These are phyloP conservation scores for Rhagium mordax DNA, from an alignment of 2,888 invertebrate genomes.

Conservation along the genomic window DNA sequence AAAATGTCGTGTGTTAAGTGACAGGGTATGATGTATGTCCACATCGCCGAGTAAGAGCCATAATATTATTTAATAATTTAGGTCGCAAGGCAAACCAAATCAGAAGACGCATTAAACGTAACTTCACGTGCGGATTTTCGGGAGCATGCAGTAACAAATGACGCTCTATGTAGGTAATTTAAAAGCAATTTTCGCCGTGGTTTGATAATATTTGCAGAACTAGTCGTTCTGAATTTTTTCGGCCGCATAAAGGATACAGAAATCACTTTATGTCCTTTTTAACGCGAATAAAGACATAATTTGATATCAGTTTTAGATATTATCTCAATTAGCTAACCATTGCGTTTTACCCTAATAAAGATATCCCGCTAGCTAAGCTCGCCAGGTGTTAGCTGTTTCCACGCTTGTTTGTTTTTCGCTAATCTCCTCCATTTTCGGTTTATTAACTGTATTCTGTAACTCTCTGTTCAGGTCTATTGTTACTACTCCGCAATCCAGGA, in stretches of 20 bases:
- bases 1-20: conserved; percentile 52
- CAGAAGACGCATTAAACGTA: not conserved
- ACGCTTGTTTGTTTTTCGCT: conserved; percentile 26
- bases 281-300: not conserved
- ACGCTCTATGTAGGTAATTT: not conserved
- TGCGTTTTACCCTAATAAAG: not conserved
- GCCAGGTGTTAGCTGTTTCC: conserved; percentile 17
- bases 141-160: not conserved
- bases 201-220: too few species aligned
- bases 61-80: not conserved
- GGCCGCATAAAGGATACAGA: too few species aligned
- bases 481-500: conserved; percentile 17
- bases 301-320: not conserved
- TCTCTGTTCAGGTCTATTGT: conserved; percentile 7
- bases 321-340: conserved; percentile 14
- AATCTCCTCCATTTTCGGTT: conserved; percentile 26
- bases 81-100: not conserved
- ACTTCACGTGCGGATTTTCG: not conserved
- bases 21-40: conserved; percentile 46
- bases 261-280: too few species aligned
- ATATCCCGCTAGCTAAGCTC: not conserved
- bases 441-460: conserved; percentile 33
- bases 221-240: too few species aligned
- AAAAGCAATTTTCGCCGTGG: not conserved
- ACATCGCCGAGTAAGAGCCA: conserved; percentile 24